A percentile compares a stretch with the other conserved stretches of the same genome.
These are phyloP conservation scores for Aquatica leii DNA, from an alignment of 2,888 invertebrate species.

Conservation along the genomic window DNA sequence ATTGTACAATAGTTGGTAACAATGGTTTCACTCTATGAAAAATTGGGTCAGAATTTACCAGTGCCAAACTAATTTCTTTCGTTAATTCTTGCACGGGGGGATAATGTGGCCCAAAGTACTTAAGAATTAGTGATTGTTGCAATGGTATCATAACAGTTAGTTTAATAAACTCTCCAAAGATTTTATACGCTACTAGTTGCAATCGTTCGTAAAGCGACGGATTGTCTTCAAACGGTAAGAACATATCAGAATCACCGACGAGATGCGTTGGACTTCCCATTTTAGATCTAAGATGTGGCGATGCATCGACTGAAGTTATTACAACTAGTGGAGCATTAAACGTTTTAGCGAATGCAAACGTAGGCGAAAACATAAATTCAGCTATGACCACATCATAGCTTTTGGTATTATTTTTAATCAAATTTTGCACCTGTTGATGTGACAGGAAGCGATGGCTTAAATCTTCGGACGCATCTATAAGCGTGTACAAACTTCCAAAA, in stretches of 20 bases:
- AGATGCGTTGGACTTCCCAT: constrained; percentile 66
- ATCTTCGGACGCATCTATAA: too few relatives aligned
- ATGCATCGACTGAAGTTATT: constrained; percentile 63
- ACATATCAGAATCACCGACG: constrained; percentile 63
- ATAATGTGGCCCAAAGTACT: constrained; percentile 42
- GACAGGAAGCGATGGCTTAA: not conserved
- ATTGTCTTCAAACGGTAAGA: constrained; percentile 60
- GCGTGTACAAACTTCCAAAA: too few relatives aligned
- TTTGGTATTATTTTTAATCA: not conserved
- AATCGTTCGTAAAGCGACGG: constrained; percentile 55
- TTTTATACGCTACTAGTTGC: not conserved
- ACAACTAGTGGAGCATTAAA: constrained; percentile 66
- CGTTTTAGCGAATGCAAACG: constrained; percentile 64
- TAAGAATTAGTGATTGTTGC: constrained; percentile 19
- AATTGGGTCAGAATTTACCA: constrained; percentile 58
- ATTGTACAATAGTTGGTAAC: constrained; percentile 57
- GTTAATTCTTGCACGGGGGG: constrained; percentile 42
- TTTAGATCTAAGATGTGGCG: constrained; percentile 63
- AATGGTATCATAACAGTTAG: constrained; percentile 5
- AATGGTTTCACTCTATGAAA: constrained; percentile 56
- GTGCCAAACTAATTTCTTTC: constrained; percentile 55
- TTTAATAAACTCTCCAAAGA: not conserved
- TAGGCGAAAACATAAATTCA: constrained; percentile 64
- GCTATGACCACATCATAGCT: constrained; percentile 56
- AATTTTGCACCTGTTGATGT: not conserved